phyloP scores from a whole-genome alignment of 2,888 invertebrate species.

The Auanema freiburgensis region DNA sequence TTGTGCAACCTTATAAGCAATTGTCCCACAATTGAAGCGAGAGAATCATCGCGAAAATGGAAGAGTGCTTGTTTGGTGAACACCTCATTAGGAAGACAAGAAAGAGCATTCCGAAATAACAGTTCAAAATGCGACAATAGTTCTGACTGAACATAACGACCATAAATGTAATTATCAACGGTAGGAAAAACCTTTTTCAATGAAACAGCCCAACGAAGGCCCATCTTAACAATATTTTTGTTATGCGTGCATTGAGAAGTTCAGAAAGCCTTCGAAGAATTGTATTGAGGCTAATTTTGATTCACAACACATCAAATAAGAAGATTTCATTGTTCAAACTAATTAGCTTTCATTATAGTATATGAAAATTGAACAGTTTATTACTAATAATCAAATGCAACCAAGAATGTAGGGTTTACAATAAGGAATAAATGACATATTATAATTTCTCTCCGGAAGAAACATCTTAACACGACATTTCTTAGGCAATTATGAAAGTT shows the following conservation, averaged over 20 bases:
- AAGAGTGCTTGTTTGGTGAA: constrained; percentile 15
- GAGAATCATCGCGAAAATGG: constrained; percentile 18
- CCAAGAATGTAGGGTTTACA: not conserved
- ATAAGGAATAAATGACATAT: too few relatives aligned
- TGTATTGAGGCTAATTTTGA: too few relatives aligned
- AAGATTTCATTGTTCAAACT: too few relatives aligned
- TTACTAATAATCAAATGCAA: not conserved
- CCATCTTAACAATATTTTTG: too few relatives aligned
- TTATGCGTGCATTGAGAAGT: not conserved
- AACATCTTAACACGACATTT: too few relatives aligned
- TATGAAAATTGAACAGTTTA: not conserved
- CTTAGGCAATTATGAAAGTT: too few relatives aligned
- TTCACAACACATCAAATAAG: too few relatives aligned
- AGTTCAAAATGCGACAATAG: constrained; percentile 4
- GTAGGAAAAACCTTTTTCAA: not conserved
- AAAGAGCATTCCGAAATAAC: constrained; percentile 9
- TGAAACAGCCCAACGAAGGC: too few relatives aligned
- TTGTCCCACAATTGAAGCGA: constrained; percentile 13
- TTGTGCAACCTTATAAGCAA: constrained; percentile 13
- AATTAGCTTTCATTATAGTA: not conserved
- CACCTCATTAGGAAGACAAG: constrained; percentile 13
- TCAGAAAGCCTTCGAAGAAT: not conserved
- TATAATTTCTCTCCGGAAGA: too few relatives aligned
- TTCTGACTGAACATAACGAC: not conserved
- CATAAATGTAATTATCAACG: constrained; percentile 1